Conservation (phyloP, 30 jellyfish, hydroid and myxozoan species). For the Mastigias papua region DNA sequence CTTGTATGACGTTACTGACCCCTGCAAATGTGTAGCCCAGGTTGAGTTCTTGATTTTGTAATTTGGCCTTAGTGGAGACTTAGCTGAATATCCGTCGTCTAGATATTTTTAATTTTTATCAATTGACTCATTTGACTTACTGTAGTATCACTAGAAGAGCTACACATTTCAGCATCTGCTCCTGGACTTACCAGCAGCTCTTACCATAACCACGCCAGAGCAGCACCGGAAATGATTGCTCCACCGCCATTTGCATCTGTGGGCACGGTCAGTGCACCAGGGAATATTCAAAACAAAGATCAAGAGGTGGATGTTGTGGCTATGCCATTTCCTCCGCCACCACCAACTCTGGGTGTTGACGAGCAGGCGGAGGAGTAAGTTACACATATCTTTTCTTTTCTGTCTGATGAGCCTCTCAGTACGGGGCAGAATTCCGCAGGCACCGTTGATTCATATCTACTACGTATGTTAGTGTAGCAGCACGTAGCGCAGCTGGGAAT, state of each 20-base stretch:
- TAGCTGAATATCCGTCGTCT: no score
- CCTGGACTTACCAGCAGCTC: not conserved
- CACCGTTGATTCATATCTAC: no score
- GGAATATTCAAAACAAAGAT: not conserved
- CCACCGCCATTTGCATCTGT: conserved; percentile 4
- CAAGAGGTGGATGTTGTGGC: conserved; percentile 7
- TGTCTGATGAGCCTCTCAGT: no score
- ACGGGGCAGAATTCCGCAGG: no score
- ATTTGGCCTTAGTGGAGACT: no score
- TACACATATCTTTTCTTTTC: not conserved
- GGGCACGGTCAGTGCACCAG: not conserved
- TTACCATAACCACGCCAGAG: not conserved
- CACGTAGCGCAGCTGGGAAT: no score
- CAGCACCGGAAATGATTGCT: not conserved
- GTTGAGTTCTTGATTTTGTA: no score
- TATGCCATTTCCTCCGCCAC: conserved; percentile 77
- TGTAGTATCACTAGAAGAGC: not conserved
- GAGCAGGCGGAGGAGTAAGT: conserved; percentile 12
- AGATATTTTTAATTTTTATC: no score
- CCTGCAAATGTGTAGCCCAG: no score
- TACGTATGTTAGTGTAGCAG: no score
- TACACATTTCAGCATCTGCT: conserved; percentile 8
- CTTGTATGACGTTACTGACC: no score
- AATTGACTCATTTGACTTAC: no score
- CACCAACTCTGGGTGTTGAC: conserved; percentile 37